A percentile compares a stretch with the other conserved stretches of the same genome.
Evolutionary conservation across 1,140 invertebrate genomes (phyloP).

Genomic region (Drosophila tropicalis): DNA sequence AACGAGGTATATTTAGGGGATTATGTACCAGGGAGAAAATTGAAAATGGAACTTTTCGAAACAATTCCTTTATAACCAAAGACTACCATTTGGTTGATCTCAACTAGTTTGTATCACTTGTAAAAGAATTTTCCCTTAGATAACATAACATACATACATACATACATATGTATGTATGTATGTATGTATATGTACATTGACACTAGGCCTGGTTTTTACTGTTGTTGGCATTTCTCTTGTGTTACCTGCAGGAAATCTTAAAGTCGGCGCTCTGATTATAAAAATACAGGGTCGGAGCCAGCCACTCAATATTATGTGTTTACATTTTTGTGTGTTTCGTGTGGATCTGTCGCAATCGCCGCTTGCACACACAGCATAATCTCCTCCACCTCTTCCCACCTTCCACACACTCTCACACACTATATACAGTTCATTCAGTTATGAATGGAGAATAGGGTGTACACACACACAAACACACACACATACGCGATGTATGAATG

Average conservation of each 20-base stretch:
- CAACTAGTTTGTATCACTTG: no score
- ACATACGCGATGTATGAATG: background rate
- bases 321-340: constrained; percentile 9
- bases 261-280: background rate
- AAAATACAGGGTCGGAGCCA: constrained; percentile 38
- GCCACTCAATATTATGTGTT: constrained; percentile 53
- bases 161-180: no score
- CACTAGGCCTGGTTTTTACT: no score
- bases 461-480: background rate
- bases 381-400: background rate
- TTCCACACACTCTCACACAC: background rate
- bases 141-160: no score
- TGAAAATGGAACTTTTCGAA: no score
- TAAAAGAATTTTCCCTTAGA: no score
- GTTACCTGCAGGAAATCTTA: background rate
- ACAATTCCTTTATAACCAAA: no score
- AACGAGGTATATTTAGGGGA: no score
- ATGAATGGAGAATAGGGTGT: constrained; percentile 1
- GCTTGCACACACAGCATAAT: constrained; percentile 45
- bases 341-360: constrained; percentile 65
- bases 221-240: background rate
- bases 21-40: no score
- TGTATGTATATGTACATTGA: no score
- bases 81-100: no score
- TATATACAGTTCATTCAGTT: background rate